phyloP scores from a whole-genome alignment of 2,888 invertebrate species.

The Argynnis bischoffii region DNA sequence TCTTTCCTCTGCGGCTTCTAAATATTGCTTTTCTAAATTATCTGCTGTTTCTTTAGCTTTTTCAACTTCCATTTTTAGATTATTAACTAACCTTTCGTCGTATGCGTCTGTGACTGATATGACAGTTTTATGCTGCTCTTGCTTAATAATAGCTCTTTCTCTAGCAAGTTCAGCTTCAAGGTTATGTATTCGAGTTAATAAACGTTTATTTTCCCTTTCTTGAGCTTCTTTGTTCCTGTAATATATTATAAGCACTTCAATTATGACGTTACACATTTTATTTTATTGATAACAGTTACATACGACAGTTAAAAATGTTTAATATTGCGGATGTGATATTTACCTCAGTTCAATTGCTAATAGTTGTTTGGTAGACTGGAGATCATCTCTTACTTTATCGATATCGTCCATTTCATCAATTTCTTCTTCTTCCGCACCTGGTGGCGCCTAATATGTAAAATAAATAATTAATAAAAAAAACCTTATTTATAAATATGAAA shows the following conservation, averaged over 20 bases:
- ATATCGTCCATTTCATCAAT: constrained; percentile 95
- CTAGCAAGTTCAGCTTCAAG: constrained; percentile 91
- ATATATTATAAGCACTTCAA: constrained; percentile 9
- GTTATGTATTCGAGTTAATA: constrained; percentile 89
- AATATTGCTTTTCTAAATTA: constrained; percentile 90
- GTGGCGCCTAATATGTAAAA: constrained; percentile 48
- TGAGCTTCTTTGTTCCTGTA: constrained; percentile 90
- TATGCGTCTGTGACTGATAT: constrained; percentile 81
- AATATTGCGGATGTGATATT: background rate
- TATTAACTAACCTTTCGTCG: constrained; percentile 85
- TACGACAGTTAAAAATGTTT: too few species aligned
- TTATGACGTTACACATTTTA: background rate
- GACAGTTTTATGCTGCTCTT: constrained; percentile 78
- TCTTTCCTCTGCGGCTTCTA: constrained; percentile 88
- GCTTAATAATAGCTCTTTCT: constrained; percentile 82
- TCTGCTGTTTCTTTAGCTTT: constrained; percentile 90
- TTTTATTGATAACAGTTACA: too few species aligned
- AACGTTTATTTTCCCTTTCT: constrained; percentile 92
- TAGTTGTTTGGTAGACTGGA: constrained; percentile 95
- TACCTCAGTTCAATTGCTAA: constrained; percentile 90
- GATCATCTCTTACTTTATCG: constrained; percentile 93
- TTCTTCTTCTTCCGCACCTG: constrained; percentile 84
- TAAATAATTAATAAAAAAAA: background rate
- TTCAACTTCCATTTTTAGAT: constrained; percentile 88
- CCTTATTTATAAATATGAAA: background rate